Conservation (phyloP, 2,888 invertebrate genomes). For the Cepaea hortensis region DNA sequence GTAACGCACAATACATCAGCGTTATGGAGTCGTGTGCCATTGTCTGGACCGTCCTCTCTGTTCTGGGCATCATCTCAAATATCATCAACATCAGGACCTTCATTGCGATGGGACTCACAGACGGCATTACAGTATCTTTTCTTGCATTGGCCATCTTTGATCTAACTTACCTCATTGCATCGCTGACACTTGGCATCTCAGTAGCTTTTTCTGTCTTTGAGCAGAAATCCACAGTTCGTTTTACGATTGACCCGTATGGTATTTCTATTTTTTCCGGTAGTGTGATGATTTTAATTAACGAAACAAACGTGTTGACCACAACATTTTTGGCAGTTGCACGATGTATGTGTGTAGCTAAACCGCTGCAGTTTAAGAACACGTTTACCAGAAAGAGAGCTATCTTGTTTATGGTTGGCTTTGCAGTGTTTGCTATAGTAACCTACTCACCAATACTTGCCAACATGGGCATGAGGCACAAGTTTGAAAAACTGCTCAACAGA, state of each 20-base stretch:
- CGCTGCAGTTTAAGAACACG: slow-evolving; percentile 1
- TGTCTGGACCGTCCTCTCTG: not conserved
- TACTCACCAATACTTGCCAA: slow-evolving; percentile 21
- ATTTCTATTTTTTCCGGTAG: slow-evolving; percentile 16
- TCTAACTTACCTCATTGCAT: not conserved
- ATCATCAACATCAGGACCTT: slow-evolving; percentile 29
- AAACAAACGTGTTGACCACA: slow-evolving; percentile 8
- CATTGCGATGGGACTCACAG: slow-evolving; percentile 26
- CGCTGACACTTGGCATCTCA: not conserved
- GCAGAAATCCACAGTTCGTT: not conserved
- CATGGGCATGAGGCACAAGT: slow-evolving; percentile 10
- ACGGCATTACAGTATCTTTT: slow-evolving; percentile 26
- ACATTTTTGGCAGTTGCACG: slow-evolving; percentile 7
- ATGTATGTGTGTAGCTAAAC: slow-evolving; percentile 18
- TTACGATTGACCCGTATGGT: slow-evolving; percentile 3
- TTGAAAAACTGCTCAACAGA: slow-evolving; percentile 6
- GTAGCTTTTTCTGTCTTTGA: slow-evolving; percentile 16
- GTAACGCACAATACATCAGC: slow-evolving; percentile 10
- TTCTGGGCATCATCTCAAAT: slow-evolving; percentile 17
- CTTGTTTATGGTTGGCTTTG: slow-evolving; percentile 7
- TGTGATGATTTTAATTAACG: slow-evolving; percentile 11
- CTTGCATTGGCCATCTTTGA: slow-evolving; percentile 20
- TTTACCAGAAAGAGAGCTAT: slow-evolving; percentile 22
- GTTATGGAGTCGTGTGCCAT: slow-evolving; percentile 16
- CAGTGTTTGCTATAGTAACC: not conserved